A percentile compares a stretch with the other conserved stretches of the same genome.
Evolutionary conservation across 2,797 vertebrate genomes (phyloP).

Genomic region (Myotis daubentonii): DNA sequence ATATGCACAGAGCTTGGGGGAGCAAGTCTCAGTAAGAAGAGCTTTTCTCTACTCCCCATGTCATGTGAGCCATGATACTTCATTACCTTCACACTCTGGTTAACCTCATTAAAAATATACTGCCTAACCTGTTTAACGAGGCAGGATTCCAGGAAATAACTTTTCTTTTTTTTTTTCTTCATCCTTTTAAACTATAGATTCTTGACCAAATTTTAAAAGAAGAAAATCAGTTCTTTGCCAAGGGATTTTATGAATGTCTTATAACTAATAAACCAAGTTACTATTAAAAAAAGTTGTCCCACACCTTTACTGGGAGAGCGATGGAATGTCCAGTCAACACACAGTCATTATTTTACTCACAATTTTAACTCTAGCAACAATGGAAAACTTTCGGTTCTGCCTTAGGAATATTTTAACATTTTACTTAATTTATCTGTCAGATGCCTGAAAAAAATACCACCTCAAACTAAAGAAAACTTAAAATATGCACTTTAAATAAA

Average conservation of each 20-base stretch:
- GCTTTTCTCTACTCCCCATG: not conserved
- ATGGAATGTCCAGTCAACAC: not conserved
- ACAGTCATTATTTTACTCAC: slow-evolving; percentile 26
- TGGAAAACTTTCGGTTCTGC: not conserved
- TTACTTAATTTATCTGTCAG: slow-evolving; percentile 55
- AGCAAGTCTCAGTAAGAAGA: not conserved
- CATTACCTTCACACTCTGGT: slow-evolving; percentile 36
- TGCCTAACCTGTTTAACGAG: slow-evolving; percentile 56
- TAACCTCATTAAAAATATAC: slow-evolving; percentile 53
- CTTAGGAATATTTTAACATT: not conserved
- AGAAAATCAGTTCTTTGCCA: slow-evolving; percentile 58
- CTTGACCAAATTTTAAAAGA: slow-evolving; percentile 65
- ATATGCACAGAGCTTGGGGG: not conserved
- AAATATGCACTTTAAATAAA: slow-evolving; percentile 55
- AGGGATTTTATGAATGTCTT: slow-evolving; percentile 11
- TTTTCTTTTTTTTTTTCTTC: not conserved
- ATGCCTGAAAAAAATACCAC: slow-evolving; percentile 46
- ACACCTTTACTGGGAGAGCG: slow-evolving; percentile 9
- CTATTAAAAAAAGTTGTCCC: slow-evolving; percentile 15
- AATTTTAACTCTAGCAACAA: not conserved
- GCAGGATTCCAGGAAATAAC: slow-evolving; percentile 54
- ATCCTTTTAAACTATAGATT: slow-evolving; percentile 39
- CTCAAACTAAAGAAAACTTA: slow-evolving; percentile 38
- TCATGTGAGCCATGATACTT: not conserved
- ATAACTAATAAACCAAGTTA: slow-evolving; percentile 59